Evolutionary conservation across 2,888 invertebrate genomes (phyloP), one percentile per base, ranked within the genome.

Genomic region (Dasysyrphus tricinctus): DNA sequence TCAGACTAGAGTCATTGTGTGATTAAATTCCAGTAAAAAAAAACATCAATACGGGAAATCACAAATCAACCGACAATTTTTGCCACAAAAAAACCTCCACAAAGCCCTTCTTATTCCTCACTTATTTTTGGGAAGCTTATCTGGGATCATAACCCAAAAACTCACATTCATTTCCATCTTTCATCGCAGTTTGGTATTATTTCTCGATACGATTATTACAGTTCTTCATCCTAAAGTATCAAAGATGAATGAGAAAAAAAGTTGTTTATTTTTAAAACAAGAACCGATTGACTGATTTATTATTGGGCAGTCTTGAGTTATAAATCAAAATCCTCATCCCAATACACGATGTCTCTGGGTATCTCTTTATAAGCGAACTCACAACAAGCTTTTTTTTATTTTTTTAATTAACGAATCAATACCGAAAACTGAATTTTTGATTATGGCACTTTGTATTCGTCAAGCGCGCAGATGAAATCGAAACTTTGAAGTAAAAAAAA

Each of bases 241-340:
- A 39, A 47, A 72, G 34, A 24, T 24, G 24, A 14, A 19, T n/a
- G n/a, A n/a, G n/a, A n/a, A 16, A 42, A 16, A 75, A 49, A 67
- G 34, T 67, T 72, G 42, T 72, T 57, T 57, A 54, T 72, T 57
- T 72, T 47, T 47, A 29, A 72, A 69, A 54, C 72, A 42, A 11
- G 61, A 72, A 75, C 81, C 82, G 75, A 78, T 79, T 82, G 79
- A 74, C 59, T 82, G 86, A 86, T 86, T 86, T 86, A 86, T 86
- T 78, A 75, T 59, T 67, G 75, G 82, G 75, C 74, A 78, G 82
- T 75, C 59, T 77, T 39, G 11, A 39, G 78, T 65, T 47, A 75
- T 86, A 86, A 81, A 86, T 86, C 82, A 86, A 77, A 57, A 29
- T 34, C 42, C 59, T 34, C 74, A 56, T 69, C 39, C 69, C 39